A percentile compares a stretch with the other conserved stretches of the same genome.
These are phyloP conservation scores for Penaeus japonicus DNA, from an alignment of 1,140 invertebrate genomes.

Conservation along the genomic window DNA sequence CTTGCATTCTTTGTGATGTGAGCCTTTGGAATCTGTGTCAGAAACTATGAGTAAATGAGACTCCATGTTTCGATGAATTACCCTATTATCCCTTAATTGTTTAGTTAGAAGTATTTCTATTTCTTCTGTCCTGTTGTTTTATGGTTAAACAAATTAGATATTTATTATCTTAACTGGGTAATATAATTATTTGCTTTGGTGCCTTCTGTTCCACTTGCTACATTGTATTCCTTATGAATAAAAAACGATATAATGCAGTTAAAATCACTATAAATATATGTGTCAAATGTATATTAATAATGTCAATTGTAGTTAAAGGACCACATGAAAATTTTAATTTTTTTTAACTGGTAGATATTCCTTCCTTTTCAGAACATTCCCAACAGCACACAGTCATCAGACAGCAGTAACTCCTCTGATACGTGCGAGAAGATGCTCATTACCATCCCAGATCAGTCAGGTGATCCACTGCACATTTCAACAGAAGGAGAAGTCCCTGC, in stretches of 20 bases:
- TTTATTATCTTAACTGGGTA: too few relatives aligned
- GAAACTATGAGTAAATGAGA: neutral
- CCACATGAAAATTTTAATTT: neutral
- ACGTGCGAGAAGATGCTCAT: conserved; percentile 49
- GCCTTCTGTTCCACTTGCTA: too few relatives aligned
- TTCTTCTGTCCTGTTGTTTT: neutral
- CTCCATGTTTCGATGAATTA: conserved; percentile 45
- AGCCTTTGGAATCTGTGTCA: neutral
- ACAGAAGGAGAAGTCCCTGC: conserved; percentile 34
- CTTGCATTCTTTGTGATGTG: neutral
- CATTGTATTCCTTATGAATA: too few relatives aligned
- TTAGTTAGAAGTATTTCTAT: neutral
- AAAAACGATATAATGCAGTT: too few relatives aligned
- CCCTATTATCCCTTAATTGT: conserved; percentile 31
- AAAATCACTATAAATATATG: too few relatives aligned
- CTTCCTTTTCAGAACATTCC: conserved; percentile 25
- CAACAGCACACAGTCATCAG: conserved; percentile 29
- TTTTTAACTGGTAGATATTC: neutral
- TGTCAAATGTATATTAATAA: too few relatives aligned
- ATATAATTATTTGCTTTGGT: too few relatives aligned
- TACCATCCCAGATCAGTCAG: conserved; percentile 48
- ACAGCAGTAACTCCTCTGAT: conserved; percentile 50
- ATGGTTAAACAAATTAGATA: neutral
- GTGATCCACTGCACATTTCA: conserved; percentile 40
- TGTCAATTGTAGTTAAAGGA: too few relatives aligned